Evolutionary conservation across 2,888 invertebrate species (phyloP), one percentile per base, ranked within the genome.

Genomic region (Sarcophaga caerulescens): DNA sequence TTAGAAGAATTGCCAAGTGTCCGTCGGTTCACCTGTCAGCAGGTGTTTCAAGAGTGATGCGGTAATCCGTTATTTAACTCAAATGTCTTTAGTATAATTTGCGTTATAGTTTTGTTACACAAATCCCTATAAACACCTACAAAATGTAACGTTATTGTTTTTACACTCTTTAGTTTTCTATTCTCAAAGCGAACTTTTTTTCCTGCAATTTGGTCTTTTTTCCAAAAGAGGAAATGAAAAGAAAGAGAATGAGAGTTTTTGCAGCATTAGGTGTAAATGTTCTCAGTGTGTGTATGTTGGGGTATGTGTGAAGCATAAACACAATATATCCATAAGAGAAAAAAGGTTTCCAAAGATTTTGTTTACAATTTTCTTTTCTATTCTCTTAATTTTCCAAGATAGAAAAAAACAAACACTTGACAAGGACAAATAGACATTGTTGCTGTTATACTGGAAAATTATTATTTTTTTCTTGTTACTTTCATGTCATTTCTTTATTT

Each of bases 61-160:
- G 83, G 88, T 88, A 88, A 89, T 87, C 87, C 88, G 68, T 88
- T 88, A 88, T 85, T 88, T 88, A 87, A 86, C 87, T 87, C 81
- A 66, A 87, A 87, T 85, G 84, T 85, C 84, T 87, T 87, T 76
- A 81, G 73, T 79, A 84, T 85, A 86, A 85, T 88, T 88, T 87
- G 83, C 66, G 63, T 83, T 84, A 74, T 83, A 68, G 69, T 68
- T 62, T 19, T 52, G 25, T 11, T 59, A 52, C 59, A 21, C 25
- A 77, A 4, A 63, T 52, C 62, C 17, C 2, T 14, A 8, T 21
- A 21, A 17, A 17, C 2, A 69, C 68, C 21, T 23, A 1, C 8
- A 69, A 10, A 69, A n/a, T 52, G 8, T 59, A 45, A 21, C 45
- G 35, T 45, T 23, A 44, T 66, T 66, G 35, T n/a, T 66, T 35